phyloP scores from a whole-genome alignment of 2,888 invertebrate species.

The Brenthis ino region DNA sequence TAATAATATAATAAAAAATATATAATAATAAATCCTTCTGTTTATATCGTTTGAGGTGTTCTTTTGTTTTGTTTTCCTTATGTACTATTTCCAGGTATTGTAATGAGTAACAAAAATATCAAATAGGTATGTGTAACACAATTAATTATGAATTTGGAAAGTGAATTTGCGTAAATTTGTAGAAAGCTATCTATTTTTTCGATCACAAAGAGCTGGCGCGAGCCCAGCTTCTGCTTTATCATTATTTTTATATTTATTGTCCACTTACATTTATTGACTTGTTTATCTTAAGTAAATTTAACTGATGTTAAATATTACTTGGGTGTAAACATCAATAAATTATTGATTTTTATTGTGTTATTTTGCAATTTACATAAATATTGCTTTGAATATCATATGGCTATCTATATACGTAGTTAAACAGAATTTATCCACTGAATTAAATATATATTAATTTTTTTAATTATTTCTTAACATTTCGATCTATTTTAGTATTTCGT shows the following conservation, averaged over 20 bases:
- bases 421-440: no score
- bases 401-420: no score
- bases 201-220: constrained; percentile 48
- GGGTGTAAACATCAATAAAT: background rate
- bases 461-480: no score
- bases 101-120: constrained; percentile 7
- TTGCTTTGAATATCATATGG: no score
- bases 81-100: background rate
- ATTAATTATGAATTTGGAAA: constrained; percentile 27
- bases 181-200: constrained; percentile 42
- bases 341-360: no score
- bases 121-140: background rate
- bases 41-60: no score
- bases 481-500: no score
- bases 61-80: constrained; percentile 6
- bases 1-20: background rate
- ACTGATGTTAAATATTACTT: background rate
- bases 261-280: background rate
- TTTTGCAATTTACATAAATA: no score
- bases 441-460: no score
- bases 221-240: constrained; percentile 41
- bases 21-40: no score
- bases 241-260: constrained; percentile 15
- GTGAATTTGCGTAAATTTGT: constrained; percentile 16
- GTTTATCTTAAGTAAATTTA: constrained; percentile 9